Evolutionary conservation across 2,888 invertebrate genomes (phyloP).

Genomic region (Drepana falcataria): DNA sequence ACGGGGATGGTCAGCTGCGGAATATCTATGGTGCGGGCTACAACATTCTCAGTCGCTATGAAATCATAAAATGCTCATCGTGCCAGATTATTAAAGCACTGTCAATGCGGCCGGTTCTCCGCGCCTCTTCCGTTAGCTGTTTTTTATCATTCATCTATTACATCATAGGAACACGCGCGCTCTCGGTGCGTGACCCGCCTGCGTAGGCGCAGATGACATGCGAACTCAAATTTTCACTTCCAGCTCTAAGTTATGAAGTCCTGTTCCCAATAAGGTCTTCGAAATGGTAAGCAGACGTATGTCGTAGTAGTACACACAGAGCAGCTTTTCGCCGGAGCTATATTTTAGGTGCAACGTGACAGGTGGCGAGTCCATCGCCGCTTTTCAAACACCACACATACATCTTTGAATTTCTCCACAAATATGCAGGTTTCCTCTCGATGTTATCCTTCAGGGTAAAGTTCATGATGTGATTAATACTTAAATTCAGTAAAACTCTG

Average conservation of each 20-base stretch:
- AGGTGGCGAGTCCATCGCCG: too few relatives aligned
- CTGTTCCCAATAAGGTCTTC: too few relatives aligned
- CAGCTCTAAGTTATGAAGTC: constrained; percentile 5
- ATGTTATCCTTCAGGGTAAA: too few relatives aligned
- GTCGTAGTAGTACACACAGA: too few relatives aligned
- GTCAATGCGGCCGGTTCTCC: constrained; percentile 48
- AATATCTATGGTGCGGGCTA: constrained; percentile 34
- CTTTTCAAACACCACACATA: too few relatives aligned
- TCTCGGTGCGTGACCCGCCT: constrained; percentile 53
- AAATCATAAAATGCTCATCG: constrained; percentile 43
- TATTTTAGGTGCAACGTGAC: too few relatives aligned
- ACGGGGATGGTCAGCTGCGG: constrained; percentile 32
- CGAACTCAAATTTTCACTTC: constrained; percentile 59
- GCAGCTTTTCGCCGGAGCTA: too few relatives aligned
- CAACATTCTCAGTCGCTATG: constrained; percentile 27
- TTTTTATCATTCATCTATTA: constrained; percentile 60
- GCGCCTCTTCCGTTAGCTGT: constrained; percentile 61
- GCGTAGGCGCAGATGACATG: constrained; percentile 73
- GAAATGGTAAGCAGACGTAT: too few relatives aligned
- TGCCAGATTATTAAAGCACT: constrained; percentile 44
- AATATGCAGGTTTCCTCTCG: too few relatives aligned
- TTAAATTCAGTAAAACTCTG: too few relatives aligned
- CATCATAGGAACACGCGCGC: constrained; percentile 55
- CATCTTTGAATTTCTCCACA: too few relatives aligned
- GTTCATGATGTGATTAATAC: too few relatives aligned